Conservation (phyloP, 2,113 vertebrate genomes). For the Abramis brama region DNA sequence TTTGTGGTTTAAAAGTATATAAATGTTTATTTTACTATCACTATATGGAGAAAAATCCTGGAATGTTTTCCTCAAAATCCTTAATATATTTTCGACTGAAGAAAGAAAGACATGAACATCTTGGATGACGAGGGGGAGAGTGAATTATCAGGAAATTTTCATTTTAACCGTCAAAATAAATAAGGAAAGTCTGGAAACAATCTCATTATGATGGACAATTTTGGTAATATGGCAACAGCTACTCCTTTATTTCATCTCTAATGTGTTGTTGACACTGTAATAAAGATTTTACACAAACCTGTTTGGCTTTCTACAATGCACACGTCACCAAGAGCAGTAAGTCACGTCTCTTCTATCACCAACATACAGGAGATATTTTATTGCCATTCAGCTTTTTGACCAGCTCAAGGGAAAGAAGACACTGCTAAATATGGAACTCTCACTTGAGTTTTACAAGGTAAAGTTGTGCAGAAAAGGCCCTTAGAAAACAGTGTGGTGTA, state of each 20-base stretch:
- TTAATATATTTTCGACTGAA: too few species aligned
- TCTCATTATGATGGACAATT: background rate
- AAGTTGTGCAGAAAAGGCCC: background rate
- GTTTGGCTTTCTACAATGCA: background rate
- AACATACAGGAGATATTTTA: background rate
- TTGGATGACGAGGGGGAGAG: too few species aligned
- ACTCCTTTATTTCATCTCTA: background rate
- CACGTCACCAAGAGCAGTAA: background rate
- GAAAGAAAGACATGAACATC: too few species aligned
- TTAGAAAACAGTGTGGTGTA: constrained; percentile 45
- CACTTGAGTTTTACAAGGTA: background rate
- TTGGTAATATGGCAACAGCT: background rate
- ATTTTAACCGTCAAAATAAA: too few species aligned
- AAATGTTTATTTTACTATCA: too few species aligned
- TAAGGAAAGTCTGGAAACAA: too few species aligned
- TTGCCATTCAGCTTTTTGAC: background rate
- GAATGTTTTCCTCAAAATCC: too few species aligned
- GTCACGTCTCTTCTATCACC: constrained; percentile 7
- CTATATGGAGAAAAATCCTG: too few species aligned
- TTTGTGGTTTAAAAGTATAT: too few species aligned
- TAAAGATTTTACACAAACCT: constrained; percentile 23
- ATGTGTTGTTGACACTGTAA: constrained; percentile 10
- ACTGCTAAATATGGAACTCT: background rate
- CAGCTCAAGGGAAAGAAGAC: constrained; percentile 14
- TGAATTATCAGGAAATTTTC: too few species aligned